phyloP scores from a whole-genome alignment of 2,797 vertebrate genomes.

The Siniperca obscura region DNA sequence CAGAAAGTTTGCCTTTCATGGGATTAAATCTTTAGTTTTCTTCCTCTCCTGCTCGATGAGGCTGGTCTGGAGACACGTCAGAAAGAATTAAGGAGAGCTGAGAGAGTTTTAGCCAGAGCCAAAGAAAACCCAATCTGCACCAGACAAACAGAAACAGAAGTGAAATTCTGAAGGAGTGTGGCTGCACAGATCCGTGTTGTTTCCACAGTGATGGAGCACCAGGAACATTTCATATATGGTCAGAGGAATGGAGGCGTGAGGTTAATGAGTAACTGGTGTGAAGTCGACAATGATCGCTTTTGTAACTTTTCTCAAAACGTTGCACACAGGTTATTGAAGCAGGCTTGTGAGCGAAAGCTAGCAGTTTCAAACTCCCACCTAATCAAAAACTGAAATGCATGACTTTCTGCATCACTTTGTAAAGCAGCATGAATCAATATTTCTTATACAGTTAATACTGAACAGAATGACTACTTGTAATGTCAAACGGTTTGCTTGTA shows the following conservation, averaged over 20 bases:
- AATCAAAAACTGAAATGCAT: background rate
- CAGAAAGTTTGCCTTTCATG: conserved; percentile 27
- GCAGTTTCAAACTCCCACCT: background rate
- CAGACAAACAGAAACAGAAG: conserved; percentile 15
- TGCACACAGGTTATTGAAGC: background rate
- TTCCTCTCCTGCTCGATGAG: conserved; percentile 10
- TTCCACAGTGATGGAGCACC: conserved; percentile 21
- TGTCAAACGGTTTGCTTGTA: background rate
- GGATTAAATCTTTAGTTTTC: conserved; percentile 39
- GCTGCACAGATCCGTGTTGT: background rate
- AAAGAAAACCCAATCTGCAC: conserved; percentile 43
- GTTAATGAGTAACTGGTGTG: conserved; percentile 1
- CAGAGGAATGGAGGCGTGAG: background rate
- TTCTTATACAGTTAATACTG: background rate
- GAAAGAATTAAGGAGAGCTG: conserved; percentile 31
- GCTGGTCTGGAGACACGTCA: conserved; percentile 36
- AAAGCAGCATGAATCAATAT: background rate
- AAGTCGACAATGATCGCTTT: background rate
- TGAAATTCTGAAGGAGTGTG: background rate
- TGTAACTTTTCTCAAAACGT: background rate
- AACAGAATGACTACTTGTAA: too few relatives aligned
- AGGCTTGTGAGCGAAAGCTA: background rate
- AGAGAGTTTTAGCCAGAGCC: conserved; percentile 17
- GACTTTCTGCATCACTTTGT: background rate
- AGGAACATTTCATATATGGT: background rate